Conservation (phyloP, 1,140 invertebrate genomes). For the Papilio polyxenes region DNA sequence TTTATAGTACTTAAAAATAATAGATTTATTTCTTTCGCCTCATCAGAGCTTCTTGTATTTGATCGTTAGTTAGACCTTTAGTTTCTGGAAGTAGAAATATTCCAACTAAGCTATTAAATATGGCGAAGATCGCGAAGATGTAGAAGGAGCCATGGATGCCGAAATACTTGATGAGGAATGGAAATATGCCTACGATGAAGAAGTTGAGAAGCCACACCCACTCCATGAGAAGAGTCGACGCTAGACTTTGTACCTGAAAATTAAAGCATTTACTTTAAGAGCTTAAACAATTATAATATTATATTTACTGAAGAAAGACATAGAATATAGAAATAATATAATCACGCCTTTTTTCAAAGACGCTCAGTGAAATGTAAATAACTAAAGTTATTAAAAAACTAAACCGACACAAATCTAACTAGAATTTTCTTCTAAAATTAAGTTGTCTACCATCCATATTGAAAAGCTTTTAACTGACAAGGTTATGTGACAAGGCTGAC, state of each 20-base stretch:
- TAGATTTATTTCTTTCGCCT: conserved; percentile 43
- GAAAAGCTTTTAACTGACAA: no score
- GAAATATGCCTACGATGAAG: conserved; percentile 62
- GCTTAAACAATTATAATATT: background rate
- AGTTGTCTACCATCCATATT: no score
- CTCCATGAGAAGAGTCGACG: conserved; percentile 65
- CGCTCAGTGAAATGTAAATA: no score
- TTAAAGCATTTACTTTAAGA: background rate
- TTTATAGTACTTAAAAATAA: background rate
- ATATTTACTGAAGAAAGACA: no score
- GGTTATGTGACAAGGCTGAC: background rate
- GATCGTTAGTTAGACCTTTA: conserved; percentile 85
- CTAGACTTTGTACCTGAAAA: conserved; percentile 69
- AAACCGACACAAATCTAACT: no score
- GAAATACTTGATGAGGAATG: conserved; percentile 55
- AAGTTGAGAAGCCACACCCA: conserved; percentile 74
- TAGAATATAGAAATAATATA: no score
- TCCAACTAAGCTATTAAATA: conserved; percentile 81
- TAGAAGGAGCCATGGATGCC: conserved; percentile 67
- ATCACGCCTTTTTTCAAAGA: no score
- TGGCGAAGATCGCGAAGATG: conserved; percentile 56
- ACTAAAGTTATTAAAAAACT: no score
- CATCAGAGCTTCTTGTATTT: conserved; percentile 81
- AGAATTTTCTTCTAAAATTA: no score
- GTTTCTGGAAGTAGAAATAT: conserved; percentile 87